Percentiles rank a stretch among this genome's conserved stretches.
Evolutionary conservation across 1,140 invertebrate species (phyloP).

Genomic region (Drosophila pallidifrons): DNA sequence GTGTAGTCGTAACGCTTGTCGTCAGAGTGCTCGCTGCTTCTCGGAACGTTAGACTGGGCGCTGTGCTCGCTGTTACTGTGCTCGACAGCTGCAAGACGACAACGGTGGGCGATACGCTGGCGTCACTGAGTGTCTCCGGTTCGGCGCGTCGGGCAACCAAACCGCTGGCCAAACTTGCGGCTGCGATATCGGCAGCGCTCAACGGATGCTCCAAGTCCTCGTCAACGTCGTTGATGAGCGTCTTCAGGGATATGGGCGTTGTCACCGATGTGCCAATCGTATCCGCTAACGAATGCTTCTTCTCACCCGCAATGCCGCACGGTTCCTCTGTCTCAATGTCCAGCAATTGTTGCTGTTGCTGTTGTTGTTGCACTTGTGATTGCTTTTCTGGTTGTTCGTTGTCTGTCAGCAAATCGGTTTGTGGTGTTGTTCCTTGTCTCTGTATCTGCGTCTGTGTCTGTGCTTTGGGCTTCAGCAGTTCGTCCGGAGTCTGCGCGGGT

Average conservation of each 20-base stretch:
- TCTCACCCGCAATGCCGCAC: slow-evolving; percentile 36
- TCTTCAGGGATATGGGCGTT: slow-evolving; percentile 79
- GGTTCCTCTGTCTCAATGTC: slow-evolving; percentile 21
- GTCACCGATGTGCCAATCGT: slow-evolving; percentile 78
- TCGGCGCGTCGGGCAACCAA: slow-evolving; percentile 75
- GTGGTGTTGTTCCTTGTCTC: neutral
- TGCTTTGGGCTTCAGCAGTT: slow-evolving; percentile 53
- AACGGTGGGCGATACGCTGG: slow-evolving; percentile 77
- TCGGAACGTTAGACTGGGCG: slow-evolving; percentile 36
- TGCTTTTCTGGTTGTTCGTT: slow-evolving; percentile 30
- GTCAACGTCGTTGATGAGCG: slow-evolving; percentile 80
- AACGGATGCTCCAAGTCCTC: slow-evolving; percentile 71
- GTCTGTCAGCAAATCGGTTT: slow-evolving; percentile 3
- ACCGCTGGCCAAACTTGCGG: slow-evolving; percentile 75
- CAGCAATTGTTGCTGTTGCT: slow-evolving; percentile 38
- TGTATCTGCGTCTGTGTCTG: neutral
- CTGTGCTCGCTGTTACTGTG: slow-evolving; percentile 49
- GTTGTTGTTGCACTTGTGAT: slow-evolving; percentile 33
- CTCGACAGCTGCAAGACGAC: slow-evolving; percentile 56
- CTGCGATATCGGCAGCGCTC: slow-evolving; percentile 78
- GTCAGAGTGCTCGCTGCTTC: slow-evolving; percentile 24
- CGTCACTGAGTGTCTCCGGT: slow-evolving; percentile 79
- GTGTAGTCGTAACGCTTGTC: slow-evolving; percentile 17
- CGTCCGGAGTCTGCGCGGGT: slow-evolving; percentile 73
- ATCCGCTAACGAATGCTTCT: slow-evolving; percentile 78